phyloP scores from a whole-genome alignment of 30 jellyfish, hydroid and myxozoan genomes.

The Hydra vulgaris region DNA sequence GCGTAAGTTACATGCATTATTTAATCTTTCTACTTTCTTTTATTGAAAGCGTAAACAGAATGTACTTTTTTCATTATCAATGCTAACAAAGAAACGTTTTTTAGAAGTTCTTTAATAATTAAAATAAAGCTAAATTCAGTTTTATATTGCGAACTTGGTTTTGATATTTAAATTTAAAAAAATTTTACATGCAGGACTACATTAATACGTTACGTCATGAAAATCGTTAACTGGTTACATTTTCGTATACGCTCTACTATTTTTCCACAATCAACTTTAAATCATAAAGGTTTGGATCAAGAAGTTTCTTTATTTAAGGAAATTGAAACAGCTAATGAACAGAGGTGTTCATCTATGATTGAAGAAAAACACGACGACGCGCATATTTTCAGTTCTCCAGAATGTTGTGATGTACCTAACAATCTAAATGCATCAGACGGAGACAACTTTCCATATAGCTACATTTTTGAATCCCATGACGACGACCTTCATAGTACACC shows the following conservation, averaged over 20 bases:
- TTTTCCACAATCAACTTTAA: neutral
- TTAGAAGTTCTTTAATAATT: no score
- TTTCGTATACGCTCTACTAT: neutral
- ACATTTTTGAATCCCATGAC: neutral
- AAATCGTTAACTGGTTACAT: neutral
- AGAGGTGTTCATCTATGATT: neutral
- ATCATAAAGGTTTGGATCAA: neutral
- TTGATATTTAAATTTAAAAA: no score
- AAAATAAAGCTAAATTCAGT: no score
- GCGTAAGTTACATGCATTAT: neutral
- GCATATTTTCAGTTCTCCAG: neutral
- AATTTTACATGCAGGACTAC: neutral
- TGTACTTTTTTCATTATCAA: neutral
- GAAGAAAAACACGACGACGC: neutral
- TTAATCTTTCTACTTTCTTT: neutral
- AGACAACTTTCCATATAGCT: neutral
- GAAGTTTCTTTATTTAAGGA: neutral
- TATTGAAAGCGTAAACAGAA: neutral
- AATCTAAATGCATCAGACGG: neutral
- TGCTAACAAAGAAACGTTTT: no score
- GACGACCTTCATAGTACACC: neutral
- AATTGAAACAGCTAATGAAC: neutral
- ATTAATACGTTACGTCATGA: neutral
- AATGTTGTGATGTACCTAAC: neutral
- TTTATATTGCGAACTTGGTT: no score